A percentile compares a stretch with the other conserved stretches of the same genome.
phyloP scores from a whole-genome alignment of 2,888 invertebrate species.

The Petrophora chlorosata region DNA sequence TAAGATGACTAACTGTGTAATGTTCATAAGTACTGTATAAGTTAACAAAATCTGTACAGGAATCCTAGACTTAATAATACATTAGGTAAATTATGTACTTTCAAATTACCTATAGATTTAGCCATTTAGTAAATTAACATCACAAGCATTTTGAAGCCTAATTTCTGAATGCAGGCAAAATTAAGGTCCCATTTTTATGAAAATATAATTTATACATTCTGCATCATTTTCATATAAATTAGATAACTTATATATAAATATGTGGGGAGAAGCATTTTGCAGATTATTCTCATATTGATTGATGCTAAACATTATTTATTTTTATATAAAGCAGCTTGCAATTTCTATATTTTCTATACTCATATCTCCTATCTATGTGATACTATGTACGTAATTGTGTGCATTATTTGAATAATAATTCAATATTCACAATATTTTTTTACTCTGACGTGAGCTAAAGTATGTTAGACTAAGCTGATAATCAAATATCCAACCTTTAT shows the following conservation, averaged over 20 bases:
- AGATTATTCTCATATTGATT: neutral
- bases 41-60: slow-evolving; percentile 31
- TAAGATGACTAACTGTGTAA: slow-evolving; percentile 22
- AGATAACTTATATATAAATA: neutral
- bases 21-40: slow-evolving; percentile 30
- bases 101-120: slow-evolving; percentile 19
- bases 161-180: slow-evolving; percentile 14
- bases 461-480: slow-evolving; percentile 12
- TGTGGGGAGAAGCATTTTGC: neutral
- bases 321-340: slow-evolving; percentile 22
- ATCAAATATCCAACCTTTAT: too few species aligned
- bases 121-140: slow-evolving; percentile 17
- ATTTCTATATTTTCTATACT: slow-evolving; percentile 25
- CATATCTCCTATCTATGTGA: slow-evolving; percentile 32
- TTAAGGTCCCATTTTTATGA: slow-evolving; percentile 8
- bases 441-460: slow-evolving; percentile 10
- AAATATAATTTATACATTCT: slow-evolving; percentile 1
- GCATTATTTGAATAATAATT: slow-evolving; percentile 22
- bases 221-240: neutral
- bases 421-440: too few species aligned
- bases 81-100: slow-evolving; percentile 23
- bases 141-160: slow-evolving; percentile 20
- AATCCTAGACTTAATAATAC: slow-evolving; percentile 24
- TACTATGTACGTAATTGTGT: slow-evolving; percentile 36
- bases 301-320: slow-evolving; percentile 4